Base-by-base conservation (phyloP, 2,113 vertebrate genomes). In the Rhinoderma darwinii region DNA sequence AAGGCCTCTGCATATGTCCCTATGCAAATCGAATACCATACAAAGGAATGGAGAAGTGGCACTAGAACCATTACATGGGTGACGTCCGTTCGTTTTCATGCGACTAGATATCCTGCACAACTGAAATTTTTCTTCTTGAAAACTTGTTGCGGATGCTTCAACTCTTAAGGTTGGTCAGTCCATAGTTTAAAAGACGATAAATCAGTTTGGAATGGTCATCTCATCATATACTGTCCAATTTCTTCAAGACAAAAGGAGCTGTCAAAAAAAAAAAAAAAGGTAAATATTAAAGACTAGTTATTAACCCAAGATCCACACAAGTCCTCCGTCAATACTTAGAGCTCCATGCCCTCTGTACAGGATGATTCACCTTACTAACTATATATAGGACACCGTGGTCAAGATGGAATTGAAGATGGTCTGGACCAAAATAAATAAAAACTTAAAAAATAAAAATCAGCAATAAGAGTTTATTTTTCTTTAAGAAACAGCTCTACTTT, bases 241-340 rank as follows among this genome's bases (percentile, higher is more conserved):
- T 98, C 95, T 97, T 99, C 89, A 99, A 92, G 87, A 99, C 92
- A 91, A 95, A 98, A 0, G 98, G 98, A 72, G 97, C 98, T 99
- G 93, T 77, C 89, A 93, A 30, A 41, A 81, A 2, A 50, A 41
- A 81, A 2, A 50, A 0, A 43, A 14, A 5, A 81, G 2, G 8
- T 32, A 25, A n/a, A 25, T 39, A 41, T 61, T 39, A 43, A 3
- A 4, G 30, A 63, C 1, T 27, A 20, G 10, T 11, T 56, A 47
- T 3, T 18, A 37, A 7, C 1, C 0, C 1, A 5, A 9, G 41
- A 18, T 0, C 2, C 32, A 1, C 4, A 30, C 11, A 27, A 11
- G 41, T 14, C 14, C 5, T 11, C 9, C 7, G 25, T 10, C 25
- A 35, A 8, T 70, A 18, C 14, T 35, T 32, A 1, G 4, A 32